Base-by-base conservation (phyloP, 2,888 invertebrate species). In the Oxystoma pomonae region DNA sequence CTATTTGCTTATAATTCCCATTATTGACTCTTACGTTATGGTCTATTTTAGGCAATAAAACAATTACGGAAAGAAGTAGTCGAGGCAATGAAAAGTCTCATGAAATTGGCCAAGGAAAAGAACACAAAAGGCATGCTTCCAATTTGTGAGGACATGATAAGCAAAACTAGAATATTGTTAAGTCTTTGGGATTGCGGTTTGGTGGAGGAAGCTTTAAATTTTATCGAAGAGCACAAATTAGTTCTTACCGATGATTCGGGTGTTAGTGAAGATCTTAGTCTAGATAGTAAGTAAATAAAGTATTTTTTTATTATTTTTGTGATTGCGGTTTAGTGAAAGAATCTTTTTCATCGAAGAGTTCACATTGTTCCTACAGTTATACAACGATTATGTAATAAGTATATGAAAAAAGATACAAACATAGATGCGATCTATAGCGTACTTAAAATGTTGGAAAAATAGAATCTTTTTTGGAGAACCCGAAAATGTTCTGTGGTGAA, bases 111-210 rank as follows among this genome's bases (percentile, higher is more conserved):
- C 16, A 90, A 90, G 73, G 88, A 89, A 0, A 88, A 89, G 70
- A 87, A 89, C 76, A 87, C 89, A 0, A 83, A 84, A 62, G 90
- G 90, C 35, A 90, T 90, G 90, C 81, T 90, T 73, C 88, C 88
- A 1, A 85, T 90, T 66, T 90, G 90, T 73, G 90, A 90, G 71
- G 89, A 90, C 72, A 90, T 90, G 89, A 86, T 90, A 63, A 83
- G 84, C 22, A 91, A 92, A 83, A 90, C 93, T 0, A 85, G 90
- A 67, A 90, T 90, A 59, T 82, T 96, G 62, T 81, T 94, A 1
- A 88, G 89, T 58, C 84, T 95, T 1, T 96, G 95, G 91, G 93
- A 95, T 76, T 90, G 92, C 0, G 87, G 87, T 7, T 81, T 93
- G 50, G 90, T 96, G 0, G 94, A 95, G 75, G 93, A 95, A 75